A percentile compares a stretch with the other conserved stretches of the same genome.
Conservation (phyloP, 2,888 invertebrate genomes). For the Melanchra persicariae region DNA sequence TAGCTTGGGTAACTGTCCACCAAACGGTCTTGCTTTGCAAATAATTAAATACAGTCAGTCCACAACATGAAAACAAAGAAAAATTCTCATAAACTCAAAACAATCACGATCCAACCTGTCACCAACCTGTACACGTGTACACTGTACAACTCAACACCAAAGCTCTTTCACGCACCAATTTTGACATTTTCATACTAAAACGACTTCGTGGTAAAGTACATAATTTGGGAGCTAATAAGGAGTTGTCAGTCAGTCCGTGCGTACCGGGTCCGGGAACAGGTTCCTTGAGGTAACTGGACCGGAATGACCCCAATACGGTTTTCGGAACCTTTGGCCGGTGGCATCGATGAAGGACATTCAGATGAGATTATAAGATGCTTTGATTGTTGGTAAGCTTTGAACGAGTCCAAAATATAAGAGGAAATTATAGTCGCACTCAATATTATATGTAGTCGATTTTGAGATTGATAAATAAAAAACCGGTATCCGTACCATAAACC, state of each 20-base stretch:
- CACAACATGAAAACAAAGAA: neutral
- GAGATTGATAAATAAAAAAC: too few relatives aligned
- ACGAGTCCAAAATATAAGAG: neutral
- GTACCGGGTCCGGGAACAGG: constrained; percentile 67
- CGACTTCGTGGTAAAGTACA: constrained; percentile 41
- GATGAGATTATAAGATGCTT: constrained; percentile 29
- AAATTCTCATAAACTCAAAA: neutral
- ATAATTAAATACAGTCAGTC: too few relatives aligned
- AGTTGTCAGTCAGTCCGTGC: constrained; percentile 59
- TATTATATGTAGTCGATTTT: too few relatives aligned
- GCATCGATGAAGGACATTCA: constrained; percentile 55
- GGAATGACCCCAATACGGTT: constrained; percentile 74
- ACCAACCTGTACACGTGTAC: neutral
- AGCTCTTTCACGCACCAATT: constrained; percentile 43
- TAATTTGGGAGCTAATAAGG: constrained; percentile 61
- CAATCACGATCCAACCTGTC: neutral
- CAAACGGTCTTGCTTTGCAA: too few relatives aligned
- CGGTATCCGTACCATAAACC: too few relatives aligned
- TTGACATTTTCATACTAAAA: constrained; percentile 52
- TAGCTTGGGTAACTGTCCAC: too few relatives aligned
- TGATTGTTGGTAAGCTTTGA: neutral
- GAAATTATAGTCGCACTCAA: too few relatives aligned
- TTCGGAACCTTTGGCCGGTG: constrained; percentile 70
- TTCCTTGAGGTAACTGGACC: constrained; percentile 74
- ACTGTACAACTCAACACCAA: constrained; percentile 14